phyloP scores from a whole-genome alignment of 2,797 vertebrate species.

The Chelmon rostratus region DNA sequence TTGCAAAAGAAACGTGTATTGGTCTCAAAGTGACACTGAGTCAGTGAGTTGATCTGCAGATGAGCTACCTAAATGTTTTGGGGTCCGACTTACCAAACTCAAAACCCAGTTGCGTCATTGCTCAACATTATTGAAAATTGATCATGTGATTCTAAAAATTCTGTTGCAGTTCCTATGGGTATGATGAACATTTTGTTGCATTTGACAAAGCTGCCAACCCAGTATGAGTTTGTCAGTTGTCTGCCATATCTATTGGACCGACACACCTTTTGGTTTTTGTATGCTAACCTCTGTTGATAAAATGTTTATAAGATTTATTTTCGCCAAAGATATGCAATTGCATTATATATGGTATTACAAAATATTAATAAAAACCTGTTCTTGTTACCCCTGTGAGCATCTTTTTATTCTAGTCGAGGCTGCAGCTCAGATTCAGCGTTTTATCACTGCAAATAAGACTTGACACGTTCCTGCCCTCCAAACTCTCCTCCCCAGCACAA shows the following conservation, averaged over 20 bases:
- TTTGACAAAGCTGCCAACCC: conserved; percentile 88
- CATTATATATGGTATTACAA: conserved; percentile 99
- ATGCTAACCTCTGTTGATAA: conserved; percentile 99
- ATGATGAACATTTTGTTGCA: conserved; percentile 80
- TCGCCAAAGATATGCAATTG: conserved; percentile 99
- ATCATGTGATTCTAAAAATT: conserved; percentile 71
- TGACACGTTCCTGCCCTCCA: conserved; percentile 22
- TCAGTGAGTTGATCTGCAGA: conserved; percentile 41
- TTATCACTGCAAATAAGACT: conserved; percentile 21
- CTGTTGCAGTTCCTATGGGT: conserved; percentile 79
- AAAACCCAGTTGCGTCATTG: conserved; percentile 63
- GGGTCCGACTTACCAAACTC: conserved; percentile 40
- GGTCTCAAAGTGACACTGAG: conserved; percentile 46
- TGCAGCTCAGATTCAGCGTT: neutral
- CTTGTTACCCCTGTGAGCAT: conserved; percentile 87
- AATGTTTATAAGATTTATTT: conserved; percentile 99
- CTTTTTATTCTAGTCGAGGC: conserved; percentile 32
- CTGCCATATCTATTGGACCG: conserved; percentile 85
- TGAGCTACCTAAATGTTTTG: conserved; percentile 48
- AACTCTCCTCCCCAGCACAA: conserved; percentile 22
- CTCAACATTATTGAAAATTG: conserved; percentile 69
- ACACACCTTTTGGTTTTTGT: conserved; percentile 98
- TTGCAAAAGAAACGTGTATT: conserved; percentile 60
- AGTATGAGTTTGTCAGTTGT: conserved; percentile 87
- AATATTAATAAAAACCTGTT: conserved; percentile 94